Conservation (phyloP, 2,113 vertebrate species). For the Chrysochloris asiatica region DNA sequence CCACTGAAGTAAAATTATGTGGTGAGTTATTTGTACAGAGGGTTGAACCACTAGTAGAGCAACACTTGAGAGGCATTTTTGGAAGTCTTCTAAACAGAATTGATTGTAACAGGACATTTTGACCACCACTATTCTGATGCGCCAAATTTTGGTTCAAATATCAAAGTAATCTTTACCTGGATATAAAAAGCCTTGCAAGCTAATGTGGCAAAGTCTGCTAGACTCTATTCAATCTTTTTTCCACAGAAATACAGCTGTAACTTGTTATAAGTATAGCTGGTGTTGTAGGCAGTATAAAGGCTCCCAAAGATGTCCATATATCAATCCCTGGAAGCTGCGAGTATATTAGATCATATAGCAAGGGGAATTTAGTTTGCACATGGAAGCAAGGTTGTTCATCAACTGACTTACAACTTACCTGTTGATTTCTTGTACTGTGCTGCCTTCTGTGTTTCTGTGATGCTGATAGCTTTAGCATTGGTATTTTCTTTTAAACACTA, state of each 20-base stretch:
- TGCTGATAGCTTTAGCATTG: no score
- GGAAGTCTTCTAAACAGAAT: background rate
- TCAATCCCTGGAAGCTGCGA: background rate
- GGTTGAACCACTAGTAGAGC: background rate
- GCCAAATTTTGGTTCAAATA: background rate
- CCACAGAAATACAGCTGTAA: background rate
- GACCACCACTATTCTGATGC: background rate
- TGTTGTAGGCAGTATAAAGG: background rate
- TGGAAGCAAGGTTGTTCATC: background rate
- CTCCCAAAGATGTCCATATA: background rate
- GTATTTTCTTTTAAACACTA: no score
- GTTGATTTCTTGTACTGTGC: no score
- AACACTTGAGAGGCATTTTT: conserved; percentile 21
- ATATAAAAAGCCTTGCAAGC: background rate
- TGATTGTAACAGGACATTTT: background rate
- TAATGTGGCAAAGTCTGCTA: background rate
- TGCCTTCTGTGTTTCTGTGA: no score
- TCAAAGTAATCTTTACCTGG: background rate
- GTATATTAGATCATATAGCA: background rate
- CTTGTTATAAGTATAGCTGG: background rate
- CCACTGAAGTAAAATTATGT: background rate
- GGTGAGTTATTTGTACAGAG: background rate
- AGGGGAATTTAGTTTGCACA: background rate
- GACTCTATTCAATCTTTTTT: background rate
- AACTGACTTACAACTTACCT: background rate